Evolutionary conservation across 2,797 vertebrate genomes (phyloP), one percentile per base, ranked within the genome.

Genomic region (Dallia pectoralis): DNA sequence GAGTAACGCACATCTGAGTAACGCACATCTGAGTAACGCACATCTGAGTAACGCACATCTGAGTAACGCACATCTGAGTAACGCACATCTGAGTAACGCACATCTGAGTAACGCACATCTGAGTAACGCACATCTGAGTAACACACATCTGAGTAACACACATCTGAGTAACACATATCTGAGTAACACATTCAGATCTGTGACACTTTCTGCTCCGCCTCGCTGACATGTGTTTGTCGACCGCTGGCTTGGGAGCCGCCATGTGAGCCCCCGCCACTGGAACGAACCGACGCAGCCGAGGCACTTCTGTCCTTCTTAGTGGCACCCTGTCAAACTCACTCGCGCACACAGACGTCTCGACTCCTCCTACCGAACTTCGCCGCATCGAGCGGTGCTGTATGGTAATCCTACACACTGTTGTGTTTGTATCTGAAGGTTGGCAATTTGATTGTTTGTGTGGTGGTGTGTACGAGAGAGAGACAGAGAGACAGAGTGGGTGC

Each of bases 141-240:
- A n/a, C n/a, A n/a, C n/a, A n/a, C n/a, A n/a, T n/a, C n/a, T n/a
- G n/a, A n/a, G n/a, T n/a, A n/a, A n/a, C n/a, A n/a, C n/a, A n/a
- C n/a, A n/a, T n/a, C n/a, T n/a, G n/a, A n/a, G n/a, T n/a, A n/a
- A n/a, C n/a, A n/a, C n/a, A 77, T 78, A 25, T 77, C 82, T 32
- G 72, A 70, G 77, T 70, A 87, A 79, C 88, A 85, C 85, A 88
- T 89, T 86, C 83, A 87, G 86, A 87, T 86, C 84, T 68, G 83
- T 85, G 87, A 87, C 87, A 85, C 84, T 86, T 80, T 78, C 74
- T 65, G 82, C 85, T 82, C 83, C 4, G 81, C 73, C 19, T 86
- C 79, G 73, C 78, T 40, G 84, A 80, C 88, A 79, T 85, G 87
- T 88, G 87, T n/a, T n/a, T 86, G 87, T 86, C 59, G 33, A 78